Evolutionary conservation across 2,113 vertebrate species (phyloP).

Genomic region (Morone chrysops): DNA sequence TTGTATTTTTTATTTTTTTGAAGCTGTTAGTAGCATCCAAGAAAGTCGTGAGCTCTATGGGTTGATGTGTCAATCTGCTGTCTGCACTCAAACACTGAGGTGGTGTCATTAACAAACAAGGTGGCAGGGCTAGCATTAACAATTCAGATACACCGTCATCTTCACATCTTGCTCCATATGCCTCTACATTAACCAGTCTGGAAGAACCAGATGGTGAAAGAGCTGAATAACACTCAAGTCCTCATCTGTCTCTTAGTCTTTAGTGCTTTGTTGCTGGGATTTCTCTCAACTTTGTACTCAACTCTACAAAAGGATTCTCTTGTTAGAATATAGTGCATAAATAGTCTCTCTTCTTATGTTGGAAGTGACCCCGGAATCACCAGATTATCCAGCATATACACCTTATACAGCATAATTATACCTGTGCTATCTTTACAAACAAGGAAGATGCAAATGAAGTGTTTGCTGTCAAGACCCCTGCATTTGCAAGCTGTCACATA

Average conservation of each 20-base stretch:
- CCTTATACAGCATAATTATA: conserved; percentile 24
- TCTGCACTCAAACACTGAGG: conserved; percentile 16
- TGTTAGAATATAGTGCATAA: not conserved
- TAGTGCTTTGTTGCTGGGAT: conserved; percentile 21
- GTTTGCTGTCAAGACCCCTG: conserved; percentile 2
- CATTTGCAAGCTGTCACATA: not conserved
- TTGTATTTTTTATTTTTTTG: not conserved
- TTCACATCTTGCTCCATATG: conserved; percentile 63
- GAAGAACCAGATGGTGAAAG: conserved; percentile 61
- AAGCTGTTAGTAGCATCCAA: not conserved
- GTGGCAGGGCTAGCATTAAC: conserved; percentile 48
- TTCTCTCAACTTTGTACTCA: conserved; percentile 32
- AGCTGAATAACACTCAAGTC: conserved; percentile 51
- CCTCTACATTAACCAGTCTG: conserved; percentile 43
- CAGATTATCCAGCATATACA: conserved; percentile 6
- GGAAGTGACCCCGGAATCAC: conserved; percentile 2
- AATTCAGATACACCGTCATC: conserved; percentile 56
- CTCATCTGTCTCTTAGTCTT: conserved; percentile 51
- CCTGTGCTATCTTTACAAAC: conserved; percentile 22
- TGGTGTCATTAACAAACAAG: conserved; percentile 38
- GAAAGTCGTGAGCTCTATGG: conserved; percentile 5
- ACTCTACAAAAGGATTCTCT: conserved; percentile 11
- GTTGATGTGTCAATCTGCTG: not conserved
- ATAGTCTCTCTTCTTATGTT: conserved; percentile 5
- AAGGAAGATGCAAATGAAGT: conserved; percentile 25